Percentiles rank a stretch among this genome's conserved stretches.
Conservation (phyloP, 1,140 invertebrate species). For the Neoseiulus cucumeris region DNA sequence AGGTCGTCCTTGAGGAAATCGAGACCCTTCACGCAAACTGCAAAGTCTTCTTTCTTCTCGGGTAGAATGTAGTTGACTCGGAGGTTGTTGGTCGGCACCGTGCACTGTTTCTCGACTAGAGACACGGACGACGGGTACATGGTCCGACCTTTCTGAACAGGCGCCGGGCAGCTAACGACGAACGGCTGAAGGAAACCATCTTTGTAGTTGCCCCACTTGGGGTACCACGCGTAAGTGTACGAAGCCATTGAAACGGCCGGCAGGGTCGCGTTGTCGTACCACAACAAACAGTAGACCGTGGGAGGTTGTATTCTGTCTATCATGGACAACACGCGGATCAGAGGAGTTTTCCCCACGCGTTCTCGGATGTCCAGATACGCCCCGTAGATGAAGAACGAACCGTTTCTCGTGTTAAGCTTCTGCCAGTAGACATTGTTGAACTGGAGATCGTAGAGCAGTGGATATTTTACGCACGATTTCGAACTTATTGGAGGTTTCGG, state of each 20-base stretch:
- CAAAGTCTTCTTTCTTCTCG: slow-evolving; percentile 51
- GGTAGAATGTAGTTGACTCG: slow-evolving; percentile 50
- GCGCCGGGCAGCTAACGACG: slow-evolving; percentile 64
- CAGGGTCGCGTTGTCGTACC: slow-evolving; percentile 62
- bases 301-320: slow-evolving; percentile 65
- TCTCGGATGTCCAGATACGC: slow-evolving; percentile 66
- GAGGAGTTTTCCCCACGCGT: slow-evolving; percentile 50
- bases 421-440: slow-evolving; percentile 86
- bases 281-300: slow-evolving; percentile 63
- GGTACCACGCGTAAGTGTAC: slow-evolving; percentile 84
- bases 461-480: slow-evolving; percentile 51
- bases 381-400: slow-evolving; percentile 67
- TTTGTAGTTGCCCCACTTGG: slow-evolving; percentile 82
- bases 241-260: slow-evolving; percentile 46
- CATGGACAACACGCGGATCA: slow-evolving; percentile 68
- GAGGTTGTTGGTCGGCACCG: slow-evolving; percentile 65
- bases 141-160: slow-evolving; percentile 32
- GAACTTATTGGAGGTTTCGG: slow-evolving; percentile 45
- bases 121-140: slow-evolving; percentile 61
- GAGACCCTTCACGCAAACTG: slow-evolving; percentile 80
- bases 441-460: slow-evolving; percentile 47
- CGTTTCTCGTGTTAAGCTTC: slow-evolving; percentile 50
- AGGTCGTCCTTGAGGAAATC: slow-evolving; percentile 79
- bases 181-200: slow-evolving; percentile 78
- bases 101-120: slow-evolving; percentile 59